These are phyloP conservation scores for Myripristis murdjan DNA, from an alignment of 2,797 vertebrate genomes.

Conservation along the genomic window DNA sequence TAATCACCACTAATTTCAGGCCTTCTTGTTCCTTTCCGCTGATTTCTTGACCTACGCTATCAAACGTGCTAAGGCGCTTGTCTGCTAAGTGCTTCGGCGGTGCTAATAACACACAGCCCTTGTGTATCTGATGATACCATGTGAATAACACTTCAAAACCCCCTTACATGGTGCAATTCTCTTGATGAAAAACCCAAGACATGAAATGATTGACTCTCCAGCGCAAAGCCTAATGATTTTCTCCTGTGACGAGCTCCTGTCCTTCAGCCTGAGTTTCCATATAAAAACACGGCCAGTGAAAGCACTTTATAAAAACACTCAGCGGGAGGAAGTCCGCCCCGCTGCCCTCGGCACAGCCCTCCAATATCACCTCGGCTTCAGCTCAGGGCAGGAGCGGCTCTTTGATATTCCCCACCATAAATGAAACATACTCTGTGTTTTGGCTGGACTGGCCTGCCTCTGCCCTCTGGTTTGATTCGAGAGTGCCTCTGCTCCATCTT, in stretches of 20 bases:
- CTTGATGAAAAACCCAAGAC: slow-evolving; percentile 4
- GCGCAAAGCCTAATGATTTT: slow-evolving; percentile 49
- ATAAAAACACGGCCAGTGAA: slow-evolving; percentile 44
- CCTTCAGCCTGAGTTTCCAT: slow-evolving; percentile 61
- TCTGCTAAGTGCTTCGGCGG: too few species aligned
- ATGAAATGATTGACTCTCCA: slow-evolving; percentile 31
- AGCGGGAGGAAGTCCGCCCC: slow-evolving; percentile 56
- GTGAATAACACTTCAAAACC: slow-evolving; percentile 32
- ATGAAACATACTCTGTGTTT: slow-evolving; percentile 66
- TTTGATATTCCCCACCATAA: slow-evolving; percentile 68
- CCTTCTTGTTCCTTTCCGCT: slow-evolving; percentile 3
- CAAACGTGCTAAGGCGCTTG: too few species aligned
- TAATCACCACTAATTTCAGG: slow-evolving; percentile 11
- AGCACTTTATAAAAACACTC: slow-evolving; percentile 67
- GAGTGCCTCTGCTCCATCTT: slow-evolving; percentile 62
- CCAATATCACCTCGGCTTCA: slow-evolving; percentile 57
- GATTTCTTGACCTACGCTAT: not conserved
- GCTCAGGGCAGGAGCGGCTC: slow-evolving; percentile 33
- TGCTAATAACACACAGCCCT: not conserved
- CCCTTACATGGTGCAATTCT: too few species aligned
- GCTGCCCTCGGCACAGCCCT: slow-evolving; percentile 50
- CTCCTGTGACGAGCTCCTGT: slow-evolving; percentile 36
- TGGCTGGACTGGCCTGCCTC: slow-evolving; percentile 39
- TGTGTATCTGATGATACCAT: not conserved
- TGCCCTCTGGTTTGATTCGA: slow-evolving; percentile 73